These are phyloP conservation scores for Phrynosoma platyrhinos DNA, from an alignment of 2,113 vertebrate species.

Conservation along the genomic window DNA sequence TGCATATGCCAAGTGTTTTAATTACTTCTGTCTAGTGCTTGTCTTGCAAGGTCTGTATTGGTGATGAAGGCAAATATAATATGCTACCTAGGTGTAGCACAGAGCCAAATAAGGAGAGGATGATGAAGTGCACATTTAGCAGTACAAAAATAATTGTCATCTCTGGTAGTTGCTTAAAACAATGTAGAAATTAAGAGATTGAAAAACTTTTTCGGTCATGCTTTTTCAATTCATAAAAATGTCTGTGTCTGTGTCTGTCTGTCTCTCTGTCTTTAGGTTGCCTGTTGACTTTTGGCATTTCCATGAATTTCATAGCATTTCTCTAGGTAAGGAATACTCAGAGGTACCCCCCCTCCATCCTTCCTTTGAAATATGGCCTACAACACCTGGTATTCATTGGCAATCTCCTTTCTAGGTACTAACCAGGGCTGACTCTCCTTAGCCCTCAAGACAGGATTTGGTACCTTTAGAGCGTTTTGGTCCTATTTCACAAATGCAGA, in stretches of 20 bases:
- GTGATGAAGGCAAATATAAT: conserved; percentile 27
- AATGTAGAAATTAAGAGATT: not conserved
- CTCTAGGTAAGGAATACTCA: too few species aligned
- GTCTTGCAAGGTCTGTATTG: conserved; percentile 62
- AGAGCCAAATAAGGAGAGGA: conserved; percentile 46
- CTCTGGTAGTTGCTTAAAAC: not conserved
- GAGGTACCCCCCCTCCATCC: too few species aligned
- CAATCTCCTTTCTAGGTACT: too few species aligned
- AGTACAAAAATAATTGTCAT: conserved; percentile 25
- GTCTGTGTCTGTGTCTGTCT: too few species aligned
- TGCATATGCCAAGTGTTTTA: conserved; percentile 60
- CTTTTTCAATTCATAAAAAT: not conserved
- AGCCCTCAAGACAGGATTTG: too few species aligned
- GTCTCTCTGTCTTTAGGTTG: too few species aligned
- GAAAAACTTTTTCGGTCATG: too few species aligned
- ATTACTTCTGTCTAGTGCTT: conserved; percentile 66
- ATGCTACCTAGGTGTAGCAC: conserved; percentile 31
- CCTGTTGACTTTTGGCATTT: too few species aligned
- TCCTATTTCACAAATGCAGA: too few species aligned
- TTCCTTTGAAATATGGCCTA: not conserved
- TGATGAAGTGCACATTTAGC: conserved; percentile 43
- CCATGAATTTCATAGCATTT: too few species aligned
- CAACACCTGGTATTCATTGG: not conserved
- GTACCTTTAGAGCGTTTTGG: too few species aligned
- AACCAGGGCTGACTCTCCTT: too few species aligned